Evolutionary conservation across 2,113 vertebrate species (phyloP), one percentile per base, ranked within the genome.

Genomic region (Ranitomeya variabilis): DNA sequence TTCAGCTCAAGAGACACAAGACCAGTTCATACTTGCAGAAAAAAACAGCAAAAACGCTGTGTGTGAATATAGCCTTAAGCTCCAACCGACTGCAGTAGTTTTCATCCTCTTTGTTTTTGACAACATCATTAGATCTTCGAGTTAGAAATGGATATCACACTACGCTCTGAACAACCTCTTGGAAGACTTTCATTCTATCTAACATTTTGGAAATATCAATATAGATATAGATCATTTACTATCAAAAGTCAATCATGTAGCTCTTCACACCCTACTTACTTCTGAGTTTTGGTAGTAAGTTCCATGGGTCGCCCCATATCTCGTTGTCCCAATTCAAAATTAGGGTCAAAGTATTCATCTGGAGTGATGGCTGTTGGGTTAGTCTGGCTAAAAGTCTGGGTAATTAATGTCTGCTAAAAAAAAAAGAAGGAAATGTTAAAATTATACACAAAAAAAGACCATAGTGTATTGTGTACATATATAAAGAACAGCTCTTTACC

Each of bases 201-300:
- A 26, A 13, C 21, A 12, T 26, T 13, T 69, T 5, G n/a, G 6
- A 64, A 69, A 69, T 69, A 4, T 67, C 2, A 3, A 2, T 3
- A 1, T 45, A 45, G 9, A 2, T 3, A 1, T 45, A 45, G 5
- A 45, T 45, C 5, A 45, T 45, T 45, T 45, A 45, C 5, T 45
- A 45, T 45, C 37, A 45, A 45, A 45, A 45, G 37, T 45, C 37
- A 3, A 5, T 45, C 37, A 45, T 45, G 37, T 45, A 45, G 3
- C 37, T 10, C 45, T 5, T 21, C 54, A 12, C 21, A 19, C 12
- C 9, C 18, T 7, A 26, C 96, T 96, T 94, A 98, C 98, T 97
- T 99, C 95, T 99, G 98, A 8, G 97, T 99, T 95, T 99, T 99
- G 90, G 98, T 99, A 93, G 98, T 99, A 92, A 99, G 97, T 87